phyloP scores from a whole-genome alignment of 2,113 vertebrate genomes.

The Pteruthius melanotis region DNA sequence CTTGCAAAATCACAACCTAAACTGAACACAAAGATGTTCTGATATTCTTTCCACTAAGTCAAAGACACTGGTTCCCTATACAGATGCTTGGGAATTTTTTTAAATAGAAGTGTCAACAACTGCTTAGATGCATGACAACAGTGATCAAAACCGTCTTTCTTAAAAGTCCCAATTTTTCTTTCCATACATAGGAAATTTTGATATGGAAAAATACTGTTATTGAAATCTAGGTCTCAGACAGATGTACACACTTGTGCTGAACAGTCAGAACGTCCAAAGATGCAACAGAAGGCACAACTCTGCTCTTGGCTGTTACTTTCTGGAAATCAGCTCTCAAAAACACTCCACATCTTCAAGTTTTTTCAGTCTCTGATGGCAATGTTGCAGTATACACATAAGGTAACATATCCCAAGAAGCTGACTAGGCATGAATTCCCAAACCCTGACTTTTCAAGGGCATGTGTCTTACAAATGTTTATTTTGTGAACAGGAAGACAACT shows the following conservation, averaged over 20 bases:
- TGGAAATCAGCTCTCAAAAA: background rate
- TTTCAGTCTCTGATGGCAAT: background rate
- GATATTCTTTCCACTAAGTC: background rate
- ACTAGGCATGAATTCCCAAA: background rate
- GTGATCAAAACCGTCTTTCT: background rate
- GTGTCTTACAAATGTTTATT: background rate
- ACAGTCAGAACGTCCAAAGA: background rate
- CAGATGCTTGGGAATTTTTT: background rate
- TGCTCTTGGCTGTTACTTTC: background rate
- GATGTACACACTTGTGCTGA: background rate
- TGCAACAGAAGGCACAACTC: background rate
- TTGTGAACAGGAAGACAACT: background rate
- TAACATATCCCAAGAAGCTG: background rate
- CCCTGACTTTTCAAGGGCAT: background rate
- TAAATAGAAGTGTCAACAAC: background rate
- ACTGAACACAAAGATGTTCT: background rate
- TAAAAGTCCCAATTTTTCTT: background rate
- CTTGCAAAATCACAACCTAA: background rate
- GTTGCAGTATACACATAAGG: background rate
- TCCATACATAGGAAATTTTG: fast-evolving
- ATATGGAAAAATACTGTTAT: background rate
- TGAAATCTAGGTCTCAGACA: background rate
- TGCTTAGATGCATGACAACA: background rate
- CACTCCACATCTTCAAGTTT: background rate
- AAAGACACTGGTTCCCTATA: background rate